phyloP scores from a whole-genome alignment of 2,113 vertebrate species.

The Gobius niger region DNA sequence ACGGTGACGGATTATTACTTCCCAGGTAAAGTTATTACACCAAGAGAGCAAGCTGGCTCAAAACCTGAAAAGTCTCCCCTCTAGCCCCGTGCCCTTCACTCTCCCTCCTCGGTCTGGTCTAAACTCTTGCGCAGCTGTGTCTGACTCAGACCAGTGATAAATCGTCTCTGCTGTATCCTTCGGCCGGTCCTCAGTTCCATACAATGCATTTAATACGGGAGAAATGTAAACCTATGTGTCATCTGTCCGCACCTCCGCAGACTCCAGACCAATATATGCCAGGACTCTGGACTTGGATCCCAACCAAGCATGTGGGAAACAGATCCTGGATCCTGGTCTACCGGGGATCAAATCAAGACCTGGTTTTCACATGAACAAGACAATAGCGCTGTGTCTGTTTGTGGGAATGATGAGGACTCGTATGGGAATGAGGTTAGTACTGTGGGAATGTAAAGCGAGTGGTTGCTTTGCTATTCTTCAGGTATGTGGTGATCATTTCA shows the following conservation, averaged over 20 bases:
- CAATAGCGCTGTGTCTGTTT: neutral
- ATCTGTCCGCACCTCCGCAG: neutral
- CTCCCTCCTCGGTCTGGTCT: neutral
- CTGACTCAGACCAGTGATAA: neutral
- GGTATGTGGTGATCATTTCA: too few species aligned
- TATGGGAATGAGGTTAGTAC: neutral
- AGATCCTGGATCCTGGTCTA: neutral
- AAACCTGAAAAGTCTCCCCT: too few species aligned
- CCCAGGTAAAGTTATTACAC: too few species aligned
- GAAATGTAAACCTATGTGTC: neutral
- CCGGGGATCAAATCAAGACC: neutral
- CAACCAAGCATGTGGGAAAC: constrained; percentile 1
- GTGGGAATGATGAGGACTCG: neutral
- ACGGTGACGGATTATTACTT: too few species aligned
- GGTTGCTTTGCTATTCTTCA: too few species aligned
- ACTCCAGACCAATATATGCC: neutral
- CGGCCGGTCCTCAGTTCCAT: neutral
- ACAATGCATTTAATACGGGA: neutral
- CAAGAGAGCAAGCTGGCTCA: too few species aligned
- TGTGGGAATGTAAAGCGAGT: too few species aligned
- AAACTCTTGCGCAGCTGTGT: neutral
- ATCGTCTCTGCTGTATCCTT: neutral
- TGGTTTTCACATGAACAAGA: neutral
- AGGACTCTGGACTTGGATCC: neutral
- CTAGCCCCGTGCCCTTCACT: too few species aligned